phyloP scores from a whole-genome alignment of 2,797 vertebrate species.

The Oreonectes daqikongensis region DNA sequence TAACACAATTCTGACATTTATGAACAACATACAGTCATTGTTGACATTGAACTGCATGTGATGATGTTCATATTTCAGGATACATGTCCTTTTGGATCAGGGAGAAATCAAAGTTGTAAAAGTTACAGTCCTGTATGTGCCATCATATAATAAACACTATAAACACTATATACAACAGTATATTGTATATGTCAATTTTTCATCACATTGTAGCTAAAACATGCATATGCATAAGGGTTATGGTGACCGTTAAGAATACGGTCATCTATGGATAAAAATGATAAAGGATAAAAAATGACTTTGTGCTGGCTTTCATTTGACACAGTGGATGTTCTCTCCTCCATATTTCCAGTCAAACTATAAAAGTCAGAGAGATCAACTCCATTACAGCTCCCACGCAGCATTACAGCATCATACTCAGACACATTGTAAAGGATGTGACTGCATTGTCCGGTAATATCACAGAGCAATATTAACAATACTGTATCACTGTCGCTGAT shows the following conservation, averaged over 20 bases:
- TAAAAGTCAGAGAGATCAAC: not conserved
- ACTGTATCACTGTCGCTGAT: conserved; percentile 47
- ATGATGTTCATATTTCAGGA: not conserved
- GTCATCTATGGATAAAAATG: not conserved
- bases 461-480: conserved; percentile 12
- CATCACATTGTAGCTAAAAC: too few species aligned
- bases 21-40: not conserved
- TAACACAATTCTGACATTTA: not conserved
- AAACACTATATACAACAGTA: too few species aligned
- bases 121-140: too few species aligned
- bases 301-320: conserved; percentile 4
- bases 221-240: not conserved
- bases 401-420: conserved; percentile 2
- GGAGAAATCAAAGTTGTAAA: too few species aligned
- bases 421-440: not conserved
- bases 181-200: too few species aligned
- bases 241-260: not conserved
- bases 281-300: not conserved
- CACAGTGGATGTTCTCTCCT: not conserved
- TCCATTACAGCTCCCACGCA: not conserved
- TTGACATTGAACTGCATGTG: not conserved
- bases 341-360: conserved; percentile 1
- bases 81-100: not conserved
- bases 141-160: too few species aligned
- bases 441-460: conserved; percentile 18